These are phyloP conservation scores for Tenthredo scrophulariae DNA, from an alignment of 2,888 invertebrate species.

Conservation along the genomic window DNA sequence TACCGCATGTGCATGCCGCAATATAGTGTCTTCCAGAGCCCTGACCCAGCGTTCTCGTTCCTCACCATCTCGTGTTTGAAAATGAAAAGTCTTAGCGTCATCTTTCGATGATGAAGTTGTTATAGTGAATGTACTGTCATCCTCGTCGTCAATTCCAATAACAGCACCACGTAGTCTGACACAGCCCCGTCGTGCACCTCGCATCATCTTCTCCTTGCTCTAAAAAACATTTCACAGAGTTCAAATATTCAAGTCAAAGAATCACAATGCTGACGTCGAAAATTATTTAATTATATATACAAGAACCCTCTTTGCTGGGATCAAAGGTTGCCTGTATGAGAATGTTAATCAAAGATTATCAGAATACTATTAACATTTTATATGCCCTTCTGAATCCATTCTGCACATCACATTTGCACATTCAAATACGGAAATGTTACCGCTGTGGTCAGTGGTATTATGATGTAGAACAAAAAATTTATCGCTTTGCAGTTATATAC, in stretches of 20 bases:
- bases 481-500: neutral
- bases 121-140: conserved; percentile 99
- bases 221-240: conserved; percentile 78
- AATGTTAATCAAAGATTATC: neutral
- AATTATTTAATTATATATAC: neutral
- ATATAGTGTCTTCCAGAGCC: conserved; percentile 96
- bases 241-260: neutral
- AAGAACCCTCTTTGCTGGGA: neutral
- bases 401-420: neutral
- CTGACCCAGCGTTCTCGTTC: conserved; percentile 98
- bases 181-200: conserved; percentile 97
- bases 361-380: conserved; percentile 35
- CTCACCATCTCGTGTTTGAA: conserved; percentile 97
- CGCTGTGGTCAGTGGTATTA: neutral
- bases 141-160: conserved; percentile 99
- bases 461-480: neutral
- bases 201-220: conserved; percentile 99
- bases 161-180: conserved; percentile 98
- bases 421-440: neutral
- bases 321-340: conserved; percentile 20
- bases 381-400: neutral
- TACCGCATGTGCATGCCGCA: conserved; percentile 87
- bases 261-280: neutral
- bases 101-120: conserved; percentile 84
- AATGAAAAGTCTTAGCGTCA: conserved; percentile 99